These are phyloP conservation scores for Pygmarrhopalites habei DNA, from an alignment of 1,140 invertebrate genomes.

Conservation along the genomic window DNA sequence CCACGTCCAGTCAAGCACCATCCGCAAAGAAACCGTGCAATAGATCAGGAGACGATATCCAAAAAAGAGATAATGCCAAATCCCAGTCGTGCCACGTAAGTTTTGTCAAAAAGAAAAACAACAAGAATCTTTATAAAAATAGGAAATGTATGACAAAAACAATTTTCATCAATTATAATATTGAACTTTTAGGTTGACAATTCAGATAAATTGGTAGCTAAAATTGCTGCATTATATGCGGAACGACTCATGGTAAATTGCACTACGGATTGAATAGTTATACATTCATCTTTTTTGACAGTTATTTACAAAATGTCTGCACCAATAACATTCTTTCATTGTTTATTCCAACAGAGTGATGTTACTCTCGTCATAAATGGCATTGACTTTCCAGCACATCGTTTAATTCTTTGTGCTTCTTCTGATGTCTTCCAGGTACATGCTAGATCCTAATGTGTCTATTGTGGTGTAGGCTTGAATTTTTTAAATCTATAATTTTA, in stretches of 20 bases:
- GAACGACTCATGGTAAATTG: conserved; percentile 75
- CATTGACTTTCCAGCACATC: conserved; percentile 75
- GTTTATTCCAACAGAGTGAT: no score
- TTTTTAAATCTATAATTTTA: no score
- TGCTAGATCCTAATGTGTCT: no score
- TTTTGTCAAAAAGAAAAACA: neutral
- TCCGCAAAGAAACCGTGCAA: conserved; percentile 17
- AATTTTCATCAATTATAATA: neutral
- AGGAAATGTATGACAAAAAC: neutral
- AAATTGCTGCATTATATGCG: conserved; percentile 73
- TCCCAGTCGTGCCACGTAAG: conserved; percentile 10
- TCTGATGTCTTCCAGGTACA: conserved; percentile 92
- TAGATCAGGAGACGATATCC: neutral
- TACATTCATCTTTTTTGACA: no score
- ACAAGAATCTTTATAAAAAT: neutral
- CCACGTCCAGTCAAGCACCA: neutral
- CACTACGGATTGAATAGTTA: no score
- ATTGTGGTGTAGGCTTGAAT: no score
- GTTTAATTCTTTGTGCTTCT: conserved; percentile 84
- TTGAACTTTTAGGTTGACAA: conserved; percentile 61
- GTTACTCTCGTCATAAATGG: conserved; percentile 71
- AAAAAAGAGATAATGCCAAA: neutral
- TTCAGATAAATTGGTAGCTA: conserved; percentile 65
- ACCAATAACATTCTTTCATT: no score
- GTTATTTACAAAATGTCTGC: no score